A percentile compares a stretch with the other conserved stretches of the same genome.
phyloP scores from a whole-genome alignment of 2,113 vertebrate genomes.

The Micromys minutus region DNA sequence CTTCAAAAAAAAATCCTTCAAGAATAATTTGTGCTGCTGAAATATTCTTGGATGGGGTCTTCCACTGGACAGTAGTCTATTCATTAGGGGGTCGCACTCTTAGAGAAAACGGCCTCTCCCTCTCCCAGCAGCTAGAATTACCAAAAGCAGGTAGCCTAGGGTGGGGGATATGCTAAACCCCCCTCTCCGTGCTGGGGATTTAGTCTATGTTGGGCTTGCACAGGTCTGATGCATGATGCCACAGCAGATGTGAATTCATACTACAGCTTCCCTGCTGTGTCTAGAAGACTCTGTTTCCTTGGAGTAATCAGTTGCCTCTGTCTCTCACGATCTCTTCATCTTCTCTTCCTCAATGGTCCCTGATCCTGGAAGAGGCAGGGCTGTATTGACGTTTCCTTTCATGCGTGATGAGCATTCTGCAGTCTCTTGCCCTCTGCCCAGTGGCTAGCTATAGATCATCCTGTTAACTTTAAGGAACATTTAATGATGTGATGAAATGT shows the following conservation, averaged over 20 bases:
- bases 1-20: neutral
- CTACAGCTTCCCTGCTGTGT: neutral
- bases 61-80: neutral
- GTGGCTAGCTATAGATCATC: neutral
- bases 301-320: neutral
- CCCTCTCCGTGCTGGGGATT: neutral
- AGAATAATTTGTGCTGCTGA: neutral
- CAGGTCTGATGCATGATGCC: neutral
- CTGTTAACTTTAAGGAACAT: neutral
- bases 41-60: neutral
- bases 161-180: neutral
- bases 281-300: neutral
- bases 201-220: neutral
- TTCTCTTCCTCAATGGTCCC: neutral
- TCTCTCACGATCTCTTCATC: neutral
- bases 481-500: conserved; percentile 1
- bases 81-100: neutral
- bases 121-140: neutral
- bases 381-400: too few relatives aligned
- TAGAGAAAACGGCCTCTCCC: neutral
- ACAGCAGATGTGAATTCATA: neutral
- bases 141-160: neutral
- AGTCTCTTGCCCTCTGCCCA: neutral
- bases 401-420: neutral
- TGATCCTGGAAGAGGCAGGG: neutral